Conservation (phyloP, 1,140 invertebrate species). For the Episyrphus balteatus region DNA sequence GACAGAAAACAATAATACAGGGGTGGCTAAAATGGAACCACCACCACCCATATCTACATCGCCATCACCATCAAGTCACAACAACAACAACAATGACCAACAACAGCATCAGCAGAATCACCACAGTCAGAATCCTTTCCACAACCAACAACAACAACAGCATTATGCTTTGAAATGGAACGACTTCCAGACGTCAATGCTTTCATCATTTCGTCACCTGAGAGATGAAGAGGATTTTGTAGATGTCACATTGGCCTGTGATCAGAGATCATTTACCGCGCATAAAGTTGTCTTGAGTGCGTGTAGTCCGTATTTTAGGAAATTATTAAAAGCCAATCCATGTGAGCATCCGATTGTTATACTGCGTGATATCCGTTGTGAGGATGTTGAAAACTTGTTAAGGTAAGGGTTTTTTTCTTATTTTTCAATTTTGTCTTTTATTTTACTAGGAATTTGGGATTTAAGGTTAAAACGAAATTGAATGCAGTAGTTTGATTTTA, state of each 20-base stretch:
- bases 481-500: too few relatives aligned
- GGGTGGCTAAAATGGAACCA: conserved; percentile 36
- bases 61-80: conserved; percentile 8
- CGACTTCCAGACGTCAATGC: conserved; percentile 81
- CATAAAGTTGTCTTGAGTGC: conserved; percentile 86
- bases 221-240: conserved; percentile 79
- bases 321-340: conserved; percentile 81
- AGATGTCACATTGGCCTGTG: conserved; percentile 85
- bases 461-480: too few relatives aligned
- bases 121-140: background rate
- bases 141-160: conserved; percentile 46
- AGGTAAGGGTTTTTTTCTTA: conserved; percentile 41
- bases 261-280: conserved; percentile 75
- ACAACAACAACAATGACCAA: background rate
- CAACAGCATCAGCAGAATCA: conserved; percentile 2
- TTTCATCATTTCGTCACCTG: conserved; percentile 75
- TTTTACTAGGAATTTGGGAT: background rate
- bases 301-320: conserved; percentile 84
- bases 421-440: background rate
- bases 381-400: conserved; percentile 81
- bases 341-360: conserved; percentile 91
- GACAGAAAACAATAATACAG: conserved; percentile 35
- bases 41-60: conserved; percentile 25
- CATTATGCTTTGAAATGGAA: conserved; percentile 89
- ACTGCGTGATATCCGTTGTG: conserved; percentile 72